phyloP scores from a whole-genome alignment of 2,888 invertebrate species.

The Melanophora roralis region DNA sequence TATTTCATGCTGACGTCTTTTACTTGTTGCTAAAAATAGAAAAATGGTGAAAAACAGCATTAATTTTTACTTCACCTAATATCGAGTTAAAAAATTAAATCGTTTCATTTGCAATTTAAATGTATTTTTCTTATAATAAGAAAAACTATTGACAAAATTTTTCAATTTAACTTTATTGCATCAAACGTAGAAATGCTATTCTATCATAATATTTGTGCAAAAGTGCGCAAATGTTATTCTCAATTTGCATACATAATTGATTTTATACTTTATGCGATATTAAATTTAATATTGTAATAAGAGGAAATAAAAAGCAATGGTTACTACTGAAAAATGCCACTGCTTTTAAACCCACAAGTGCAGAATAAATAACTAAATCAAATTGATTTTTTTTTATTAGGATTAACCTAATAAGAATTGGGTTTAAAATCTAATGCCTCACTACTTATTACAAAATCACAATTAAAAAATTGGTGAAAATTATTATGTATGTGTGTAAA shows the following conservation, averaged over 20 bases:
- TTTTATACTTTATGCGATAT: slow-evolving; percentile 7
- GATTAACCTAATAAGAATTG: too few species aligned
- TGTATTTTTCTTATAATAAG: neutral
- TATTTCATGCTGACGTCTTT: neutral
- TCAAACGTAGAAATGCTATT: neutral
- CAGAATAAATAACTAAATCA: neutral
- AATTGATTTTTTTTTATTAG: neutral
- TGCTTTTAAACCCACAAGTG: neutral
- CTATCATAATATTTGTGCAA: slow-evolving; percentile 8
- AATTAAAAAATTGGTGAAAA: too few species aligned
- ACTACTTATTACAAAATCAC: too few species aligned
- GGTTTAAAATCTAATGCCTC: too few species aligned
- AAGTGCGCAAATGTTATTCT: neutral
- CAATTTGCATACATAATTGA: slow-evolving; percentile 42
- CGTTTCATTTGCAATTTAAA: slow-evolving; percentile 45
- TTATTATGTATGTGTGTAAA: too few species aligned
- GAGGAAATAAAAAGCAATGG: neutral
- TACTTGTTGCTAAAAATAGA: slow-evolving; percentile 20
- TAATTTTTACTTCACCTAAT: slow-evolving; percentile 11
- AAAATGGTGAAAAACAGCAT: slow-evolving; percentile 18
- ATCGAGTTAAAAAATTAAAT: slow-evolving; percentile 18
- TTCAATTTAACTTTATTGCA: slow-evolving; percentile 14
- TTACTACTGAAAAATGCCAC: neutral
- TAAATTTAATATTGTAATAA: neutral
- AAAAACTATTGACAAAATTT: neutral